Evolutionary conservation across 2,113 vertebrate genomes (phyloP).

Genomic region (Sphyrna mokarran): DNA sequence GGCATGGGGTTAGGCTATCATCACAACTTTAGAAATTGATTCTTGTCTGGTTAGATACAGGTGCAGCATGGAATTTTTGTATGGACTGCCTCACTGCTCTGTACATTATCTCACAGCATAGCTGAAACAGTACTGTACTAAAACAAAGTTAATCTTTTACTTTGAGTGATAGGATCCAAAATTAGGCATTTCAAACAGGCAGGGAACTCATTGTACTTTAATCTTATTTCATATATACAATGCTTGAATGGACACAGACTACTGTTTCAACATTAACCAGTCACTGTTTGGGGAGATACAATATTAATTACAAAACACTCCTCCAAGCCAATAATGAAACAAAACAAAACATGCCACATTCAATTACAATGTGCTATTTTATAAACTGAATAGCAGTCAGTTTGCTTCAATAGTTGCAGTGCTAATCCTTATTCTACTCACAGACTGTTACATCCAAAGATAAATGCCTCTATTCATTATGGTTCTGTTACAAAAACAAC

Average conservation of each 20-base stretch:
- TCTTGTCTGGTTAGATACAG: background rate
- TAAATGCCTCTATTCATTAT: background rate
- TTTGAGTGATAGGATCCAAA: background rate
- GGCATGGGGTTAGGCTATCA: background rate
- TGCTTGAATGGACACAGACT: background rate
- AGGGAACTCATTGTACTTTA: background rate
- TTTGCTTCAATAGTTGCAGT: background rate
- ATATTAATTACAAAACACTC: background rate
- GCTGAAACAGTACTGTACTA: background rate
- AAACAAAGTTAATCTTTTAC: background rate
- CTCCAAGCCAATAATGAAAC: background rate
- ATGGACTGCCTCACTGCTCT: background rate
- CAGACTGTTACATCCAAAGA: background rate
- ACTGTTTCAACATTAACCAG: background rate
- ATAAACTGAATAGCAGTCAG: conserved; percentile 15
- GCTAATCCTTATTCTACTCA: conserved; percentile 24
- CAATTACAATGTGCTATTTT: conserved; percentile 11
- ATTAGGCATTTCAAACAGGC: conserved; percentile 13
- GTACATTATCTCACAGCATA: background rate
- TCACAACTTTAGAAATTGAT: background rate
- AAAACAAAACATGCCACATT: background rate
- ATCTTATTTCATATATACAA: background rate
- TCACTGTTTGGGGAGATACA: background rate
- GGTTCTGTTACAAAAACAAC: background rate
- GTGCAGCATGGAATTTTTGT: background rate